Evolutionary conservation across 2,888 invertebrate species (phyloP), one percentile per base, ranked within the genome.

Genomic region (Ochlodes sylvanus): DNA sequence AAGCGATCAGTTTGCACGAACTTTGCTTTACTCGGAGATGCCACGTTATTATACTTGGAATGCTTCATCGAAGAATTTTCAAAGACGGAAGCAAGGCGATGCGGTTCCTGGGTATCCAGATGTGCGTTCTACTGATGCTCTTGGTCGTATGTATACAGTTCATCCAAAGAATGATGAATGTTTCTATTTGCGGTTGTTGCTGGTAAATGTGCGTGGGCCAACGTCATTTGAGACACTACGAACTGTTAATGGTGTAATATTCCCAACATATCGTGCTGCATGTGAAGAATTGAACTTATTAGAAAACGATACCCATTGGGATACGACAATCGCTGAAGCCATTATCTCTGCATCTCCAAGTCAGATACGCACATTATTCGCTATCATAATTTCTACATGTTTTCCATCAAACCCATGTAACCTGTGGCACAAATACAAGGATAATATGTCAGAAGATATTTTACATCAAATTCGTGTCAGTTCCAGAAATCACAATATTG

Each of bases 91-190:
- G 47, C 64, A 69, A 69, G 69, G 67, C 14, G 42, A 63, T 52
- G 50, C 67, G 27, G 76, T 77, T 75, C 69, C 65, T 72, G 74
- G 73, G 27, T 72, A 73, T 34, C 19, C 73, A 71, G 27, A 73
- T 69, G 73, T 84, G 60, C 78, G 69, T 81, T 77, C 79, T 60
- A 75, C 75, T 42, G 75, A 82, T 78, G 79, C 79, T 14, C 68
- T 84, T 17, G 80, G 81, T 15, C 76, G 80, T 5, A 67, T 85
- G 70, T 85, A 85, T 70, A 72, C 83, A 73, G 81, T 84, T 34
- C 80, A 82, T 79, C 80, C 81, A 21, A 84, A 73, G 12, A 63
- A 63, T n/a, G 54, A 54, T 42, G 63, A 63, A 63, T 63, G 63
- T 63, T 63, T 27, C 21, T 63, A 55, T 42, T 42, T 63, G 42